Percentiles rank a stretch among this genome's conserved stretches.
Conservation (phyloP, 2,797 vertebrate genomes). For the Coregonus ussuriensis region DNA sequence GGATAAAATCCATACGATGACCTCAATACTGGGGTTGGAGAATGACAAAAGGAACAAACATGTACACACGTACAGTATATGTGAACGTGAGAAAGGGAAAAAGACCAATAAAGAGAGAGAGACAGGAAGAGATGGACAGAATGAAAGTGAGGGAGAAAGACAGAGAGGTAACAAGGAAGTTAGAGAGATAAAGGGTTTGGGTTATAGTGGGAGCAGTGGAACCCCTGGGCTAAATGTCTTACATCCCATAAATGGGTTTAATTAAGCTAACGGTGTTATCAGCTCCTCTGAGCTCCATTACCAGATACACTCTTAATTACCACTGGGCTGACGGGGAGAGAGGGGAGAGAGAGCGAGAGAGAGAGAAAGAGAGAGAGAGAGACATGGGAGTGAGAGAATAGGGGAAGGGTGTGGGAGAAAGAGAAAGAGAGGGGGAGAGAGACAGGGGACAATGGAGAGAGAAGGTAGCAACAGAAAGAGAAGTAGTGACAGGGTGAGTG, state of each 20-base stretch:
- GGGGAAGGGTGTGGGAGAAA: background rate
- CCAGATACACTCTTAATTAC: constrained; percentile 79
- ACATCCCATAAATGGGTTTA: constrained; percentile 80
- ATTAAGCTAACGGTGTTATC: constrained; percentile 83
- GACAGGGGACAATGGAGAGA: background rate
- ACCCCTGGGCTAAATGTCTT: constrained; percentile 75
- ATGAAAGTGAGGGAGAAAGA: constrained; percentile 45
- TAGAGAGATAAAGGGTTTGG: constrained; percentile 62
- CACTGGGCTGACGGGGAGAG: constrained; percentile 69
- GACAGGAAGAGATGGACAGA: constrained; percentile 46
- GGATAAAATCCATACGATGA: no score
- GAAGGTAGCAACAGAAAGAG: background rate
- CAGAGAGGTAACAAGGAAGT: constrained; percentile 35
- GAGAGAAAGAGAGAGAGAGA: constrained; percentile 2
- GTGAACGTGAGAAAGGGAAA: no score
- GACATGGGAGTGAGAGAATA: constrained; percentile 14
- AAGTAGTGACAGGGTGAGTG: constrained; percentile 20
- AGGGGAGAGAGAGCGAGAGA: constrained; percentile 46
- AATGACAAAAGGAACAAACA: no score
- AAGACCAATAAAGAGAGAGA: constrained; percentile 29
- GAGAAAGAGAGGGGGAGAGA: background rate
- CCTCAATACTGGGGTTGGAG: no score
- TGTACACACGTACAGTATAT: constrained; percentile 1
- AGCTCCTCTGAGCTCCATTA: constrained; percentile 75
- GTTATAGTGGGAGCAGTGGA: constrained; percentile 64